Evolutionary conservation across 2,113 vertebrate species (phyloP), one percentile per base, ranked within the genome.

Genomic region (Paralichthys olivaceus): DNA sequence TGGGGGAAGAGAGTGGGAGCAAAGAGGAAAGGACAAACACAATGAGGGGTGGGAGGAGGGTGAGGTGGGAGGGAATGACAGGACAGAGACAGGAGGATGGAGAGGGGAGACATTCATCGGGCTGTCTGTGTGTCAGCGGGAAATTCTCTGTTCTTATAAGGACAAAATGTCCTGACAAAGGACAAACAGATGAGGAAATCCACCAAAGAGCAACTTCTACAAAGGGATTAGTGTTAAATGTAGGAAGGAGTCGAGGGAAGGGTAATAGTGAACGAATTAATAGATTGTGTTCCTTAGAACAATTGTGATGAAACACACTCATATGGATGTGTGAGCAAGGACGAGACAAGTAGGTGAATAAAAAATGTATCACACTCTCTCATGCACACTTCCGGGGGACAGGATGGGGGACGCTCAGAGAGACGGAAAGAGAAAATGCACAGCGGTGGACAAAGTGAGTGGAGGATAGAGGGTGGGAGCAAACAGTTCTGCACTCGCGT

Each of bases 51-150:
- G 72, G 65, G 22, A 69, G 59, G 54, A 59, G 45, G 40, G 19
- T 12, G 72, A 60, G 58, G 51, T 13, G 26, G 47, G 56, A 70
- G 72, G 67, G 72, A 75, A 83, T 68, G 78, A 85, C 73, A 77
- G 73, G 59, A 69, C 3, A 12, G 74, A 58, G 76, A 73, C 65
- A 37, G 64, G 53, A 62, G 62, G 69, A 78, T 81, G 85, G 66
- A 79, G 58, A 76, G 56, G 25, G 54, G 66, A 73, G 75, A 81
- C 87, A 89, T 90, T 87, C 84, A 80, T 87, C 75, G 80, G 65
- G 85, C 81, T 86, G 77, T 84, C 66, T 87, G 75, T 6, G 37
- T 69, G 80, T 90, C 58, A 65, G 71, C 4, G 15, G 54, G 57
- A 72, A 62, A 59, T 62, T 47, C 67, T 57, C 25, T 71, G 43